Evolutionary conservation across 2,797 vertebrate genomes (phyloP).

Genomic region (Muscicapa striata): DNA sequence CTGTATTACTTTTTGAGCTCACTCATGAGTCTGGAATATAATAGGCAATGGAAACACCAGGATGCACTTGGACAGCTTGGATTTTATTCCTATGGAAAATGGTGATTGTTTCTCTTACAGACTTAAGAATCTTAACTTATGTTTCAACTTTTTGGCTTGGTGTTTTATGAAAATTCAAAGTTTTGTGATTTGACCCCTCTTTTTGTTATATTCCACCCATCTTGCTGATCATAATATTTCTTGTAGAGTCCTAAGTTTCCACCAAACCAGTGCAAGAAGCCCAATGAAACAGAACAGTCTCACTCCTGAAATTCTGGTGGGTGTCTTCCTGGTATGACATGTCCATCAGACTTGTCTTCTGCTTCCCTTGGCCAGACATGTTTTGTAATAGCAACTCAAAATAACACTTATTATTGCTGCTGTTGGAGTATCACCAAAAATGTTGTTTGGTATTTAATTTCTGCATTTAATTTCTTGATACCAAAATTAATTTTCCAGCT

Average conservation of each 20-base stretch:
- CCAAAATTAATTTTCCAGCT: background rate
- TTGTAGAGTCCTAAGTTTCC: background rate
- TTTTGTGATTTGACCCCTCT: background rate
- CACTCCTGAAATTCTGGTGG: fast-evolving
- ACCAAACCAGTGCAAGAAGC: background rate
- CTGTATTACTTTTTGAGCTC: background rate
- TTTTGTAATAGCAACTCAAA: background rate
- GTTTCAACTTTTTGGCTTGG: background rate
- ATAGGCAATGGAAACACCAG: background rate
- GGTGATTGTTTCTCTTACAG: background rate
- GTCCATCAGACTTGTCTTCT: background rate
- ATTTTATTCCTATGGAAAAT: background rate
- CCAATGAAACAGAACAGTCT: background rate
- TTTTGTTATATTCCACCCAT: background rate
- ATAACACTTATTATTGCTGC: background rate
- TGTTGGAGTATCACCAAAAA: background rate
- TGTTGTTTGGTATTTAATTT: background rate
- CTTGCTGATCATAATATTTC: background rate
- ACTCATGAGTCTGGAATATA: background rate
- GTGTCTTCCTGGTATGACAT: background rate
- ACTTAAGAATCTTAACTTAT: background rate
- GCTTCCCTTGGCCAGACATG: background rate
- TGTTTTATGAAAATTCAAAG: background rate
- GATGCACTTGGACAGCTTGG: background rate
- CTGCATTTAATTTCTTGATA: background rate